Percentiles rank a stretch among this genome's conserved stretches.
These are phyloP conservation scores for Julus scanicus DNA, from an alignment of 2,888 invertebrate species.

Conservation along the genomic window DNA sequence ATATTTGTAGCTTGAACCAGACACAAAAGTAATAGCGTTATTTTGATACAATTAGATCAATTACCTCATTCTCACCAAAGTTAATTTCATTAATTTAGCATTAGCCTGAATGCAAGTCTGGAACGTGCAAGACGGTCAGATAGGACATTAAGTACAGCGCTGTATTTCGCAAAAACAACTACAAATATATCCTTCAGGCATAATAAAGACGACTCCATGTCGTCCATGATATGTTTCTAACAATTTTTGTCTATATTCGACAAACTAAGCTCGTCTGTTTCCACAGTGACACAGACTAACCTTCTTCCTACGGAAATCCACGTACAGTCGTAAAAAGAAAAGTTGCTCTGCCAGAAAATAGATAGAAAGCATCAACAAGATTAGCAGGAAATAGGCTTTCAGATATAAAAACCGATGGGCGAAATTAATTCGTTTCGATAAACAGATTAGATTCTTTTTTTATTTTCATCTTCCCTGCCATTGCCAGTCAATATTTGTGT, in stretches of 20 bases:
- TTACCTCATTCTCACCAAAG: not conserved
- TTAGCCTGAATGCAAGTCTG: not conserved
- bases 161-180: not conserved
- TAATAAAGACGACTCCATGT: too few species aligned
- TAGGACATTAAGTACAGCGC: not conserved
- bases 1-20: too few species aligned
- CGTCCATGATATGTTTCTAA: not conserved
- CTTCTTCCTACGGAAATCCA: not conserved
- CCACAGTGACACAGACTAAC: conserved; percentile 29
- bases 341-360: not conserved
- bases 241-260: not conserved
- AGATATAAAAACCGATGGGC: conserved; percentile 32
- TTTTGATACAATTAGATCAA: not conserved
- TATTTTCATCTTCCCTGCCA: not conserved
- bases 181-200: not conserved
- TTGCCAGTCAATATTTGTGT: conserved; percentile 12
- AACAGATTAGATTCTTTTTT: conserved; percentile 43
- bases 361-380: conserved; percentile 44
- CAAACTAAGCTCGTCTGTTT: not conserved
- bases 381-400: conserved; percentile 43
- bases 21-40: too few species aligned
- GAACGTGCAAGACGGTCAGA: not conserved
- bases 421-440: conserved; percentile 46
- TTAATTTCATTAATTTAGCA: not conserved
- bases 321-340: conserved; percentile 32